These are phyloP conservation scores for Leuciscus waleckii DNA, from an alignment of 2,797 vertebrate species.

Conservation along the genomic window DNA sequence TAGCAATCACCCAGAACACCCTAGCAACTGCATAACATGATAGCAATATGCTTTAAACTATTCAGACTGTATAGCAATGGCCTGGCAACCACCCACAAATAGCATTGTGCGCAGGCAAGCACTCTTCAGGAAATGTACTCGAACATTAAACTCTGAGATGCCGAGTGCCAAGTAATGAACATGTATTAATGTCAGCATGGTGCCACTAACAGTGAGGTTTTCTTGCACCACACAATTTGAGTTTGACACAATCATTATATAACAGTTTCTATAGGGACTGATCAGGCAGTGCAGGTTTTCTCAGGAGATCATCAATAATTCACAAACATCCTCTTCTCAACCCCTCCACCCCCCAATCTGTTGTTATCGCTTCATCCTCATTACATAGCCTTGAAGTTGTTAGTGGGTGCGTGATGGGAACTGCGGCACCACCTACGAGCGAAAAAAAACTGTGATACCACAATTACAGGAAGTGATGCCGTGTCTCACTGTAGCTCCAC, in stretches of 20 bases:
- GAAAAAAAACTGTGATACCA: slow-evolving; percentile 1
- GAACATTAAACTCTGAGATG: not conserved
- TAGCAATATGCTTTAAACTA: not conserved
- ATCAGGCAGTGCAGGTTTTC: slow-evolving; percentile 39
- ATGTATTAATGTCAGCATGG: not conserved
- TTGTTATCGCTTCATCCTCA: slow-evolving; percentile 29
- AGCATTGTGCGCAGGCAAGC: not conserved
- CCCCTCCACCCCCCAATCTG: not conserved
- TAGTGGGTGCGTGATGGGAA: slow-evolving; percentile 23
- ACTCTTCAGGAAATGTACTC: not conserved
- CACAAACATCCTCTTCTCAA: slow-evolving; percentile 43
- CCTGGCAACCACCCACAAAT: not conserved
- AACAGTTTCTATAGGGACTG: slow-evolving; percentile 33
- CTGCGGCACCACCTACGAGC: slow-evolving; percentile 4
- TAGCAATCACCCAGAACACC: not conserved
- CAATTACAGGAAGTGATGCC: slow-evolving; percentile 1
- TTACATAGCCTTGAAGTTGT: slow-evolving; percentile 8
- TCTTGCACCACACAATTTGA: not conserved
- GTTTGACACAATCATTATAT: not conserved
- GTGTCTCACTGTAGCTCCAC: not conserved
- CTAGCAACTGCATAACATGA: not conserved
- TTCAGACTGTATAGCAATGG: not conserved
- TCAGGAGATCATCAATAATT: slow-evolving; percentile 59
- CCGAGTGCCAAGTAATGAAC: not conserved
- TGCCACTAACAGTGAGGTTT: not conserved